phyloP scores from a whole-genome alignment of 2,113 vertebrate genomes.

The Thunnus maccoyii region DNA sequence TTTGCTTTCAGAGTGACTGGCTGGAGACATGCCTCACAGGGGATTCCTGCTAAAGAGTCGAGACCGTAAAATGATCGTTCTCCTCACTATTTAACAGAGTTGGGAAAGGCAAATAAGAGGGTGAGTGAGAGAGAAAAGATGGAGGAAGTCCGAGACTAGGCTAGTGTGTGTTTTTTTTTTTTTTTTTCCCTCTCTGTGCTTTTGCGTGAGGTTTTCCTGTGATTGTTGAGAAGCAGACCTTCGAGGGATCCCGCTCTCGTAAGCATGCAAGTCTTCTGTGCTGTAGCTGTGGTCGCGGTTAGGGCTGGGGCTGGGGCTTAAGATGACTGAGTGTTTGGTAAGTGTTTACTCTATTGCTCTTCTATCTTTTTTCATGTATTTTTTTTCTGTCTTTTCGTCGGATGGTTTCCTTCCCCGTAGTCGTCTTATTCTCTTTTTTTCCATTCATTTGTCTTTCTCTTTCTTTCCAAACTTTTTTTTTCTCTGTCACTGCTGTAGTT shows the following conservation, averaged over 20 bases:
- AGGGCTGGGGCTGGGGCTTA: slow-evolving; percentile 39
- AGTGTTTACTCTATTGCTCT: slow-evolving; percentile 56
- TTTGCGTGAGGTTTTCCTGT: slow-evolving; percentile 74
- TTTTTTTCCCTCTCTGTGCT: neutral
- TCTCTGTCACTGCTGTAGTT: slow-evolving; percentile 42
- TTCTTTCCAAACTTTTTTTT: slow-evolving; percentile 41
- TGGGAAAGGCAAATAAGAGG: slow-evolving; percentile 51
- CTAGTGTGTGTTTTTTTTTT: slow-evolving; percentile 26
- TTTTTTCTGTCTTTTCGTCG: slow-evolving; percentile 11
- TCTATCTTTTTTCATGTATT: slow-evolving; percentile 1
- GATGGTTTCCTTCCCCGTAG: neutral
- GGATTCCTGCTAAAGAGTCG: slow-evolving; percentile 36
- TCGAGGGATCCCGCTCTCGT: slow-evolving; percentile 68
- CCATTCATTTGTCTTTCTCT: slow-evolving; percentile 12
- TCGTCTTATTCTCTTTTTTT: slow-evolving; percentile 8
- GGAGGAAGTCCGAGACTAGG: slow-evolving; percentile 60
- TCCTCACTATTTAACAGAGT: slow-evolving; percentile 34
- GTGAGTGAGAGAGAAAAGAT: slow-evolving; percentile 50
- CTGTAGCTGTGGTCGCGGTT: slow-evolving; percentile 32
- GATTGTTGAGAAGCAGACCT: slow-evolving; percentile 70
- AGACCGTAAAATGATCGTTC: slow-evolving; percentile 64
- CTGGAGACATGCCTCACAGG: slow-evolving; percentile 52
- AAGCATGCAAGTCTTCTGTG: slow-evolving; percentile 64
- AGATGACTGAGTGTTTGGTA: slow-evolving; percentile 66
- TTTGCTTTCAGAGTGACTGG: slow-evolving; percentile 57